Conservation (phyloP, 2,113 vertebrate genomes). For the Brachypteracias leptosomus region DNA sequence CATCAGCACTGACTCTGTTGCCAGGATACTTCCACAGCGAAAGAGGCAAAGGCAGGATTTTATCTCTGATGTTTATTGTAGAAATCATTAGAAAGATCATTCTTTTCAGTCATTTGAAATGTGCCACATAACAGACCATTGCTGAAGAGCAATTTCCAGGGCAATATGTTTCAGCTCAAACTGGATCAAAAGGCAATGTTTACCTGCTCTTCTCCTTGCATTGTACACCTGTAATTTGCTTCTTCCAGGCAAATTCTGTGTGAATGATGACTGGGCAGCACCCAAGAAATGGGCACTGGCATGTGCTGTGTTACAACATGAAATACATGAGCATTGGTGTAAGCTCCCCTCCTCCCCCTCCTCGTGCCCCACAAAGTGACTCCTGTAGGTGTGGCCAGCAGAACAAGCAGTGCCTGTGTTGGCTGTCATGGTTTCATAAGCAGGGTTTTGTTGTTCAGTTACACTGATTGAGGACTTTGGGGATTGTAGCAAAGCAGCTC, state of each 20-base stretch:
- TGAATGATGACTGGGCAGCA: not conserved
- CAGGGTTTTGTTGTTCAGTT: slow-evolving; percentile 46
- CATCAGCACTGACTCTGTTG: slow-evolving; percentile 33
- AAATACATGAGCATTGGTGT: not conserved
- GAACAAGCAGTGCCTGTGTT: slow-evolving; percentile 52
- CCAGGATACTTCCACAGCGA: slow-evolving; percentile 37
- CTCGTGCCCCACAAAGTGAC: not conserved
- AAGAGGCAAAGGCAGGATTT: slow-evolving; percentile 19
- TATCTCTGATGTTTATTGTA: slow-evolving; percentile 6
- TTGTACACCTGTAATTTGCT: not conserved
- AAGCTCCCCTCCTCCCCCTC: not conserved
- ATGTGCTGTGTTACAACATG: not conserved
- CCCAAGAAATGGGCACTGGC: not conserved
- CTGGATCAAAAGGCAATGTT: not conserved
- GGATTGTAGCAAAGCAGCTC: slow-evolving; percentile 34
- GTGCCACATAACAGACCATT: not conserved
- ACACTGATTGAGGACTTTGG: slow-evolving; percentile 40
- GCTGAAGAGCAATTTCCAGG: not conserved
- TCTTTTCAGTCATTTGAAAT: not conserved
- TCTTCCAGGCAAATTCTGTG: not conserved
- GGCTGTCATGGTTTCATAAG: slow-evolving; percentile 49
- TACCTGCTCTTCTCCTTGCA: not conserved
- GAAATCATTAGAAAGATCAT: slow-evolving; percentile 8
- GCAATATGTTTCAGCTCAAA: not conserved
- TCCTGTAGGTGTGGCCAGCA: slow-evolving; percentile 46